phyloP scores from a whole-genome alignment of 1,140 invertebrate genomes.

The Pollicipes pollicipes region DNA sequence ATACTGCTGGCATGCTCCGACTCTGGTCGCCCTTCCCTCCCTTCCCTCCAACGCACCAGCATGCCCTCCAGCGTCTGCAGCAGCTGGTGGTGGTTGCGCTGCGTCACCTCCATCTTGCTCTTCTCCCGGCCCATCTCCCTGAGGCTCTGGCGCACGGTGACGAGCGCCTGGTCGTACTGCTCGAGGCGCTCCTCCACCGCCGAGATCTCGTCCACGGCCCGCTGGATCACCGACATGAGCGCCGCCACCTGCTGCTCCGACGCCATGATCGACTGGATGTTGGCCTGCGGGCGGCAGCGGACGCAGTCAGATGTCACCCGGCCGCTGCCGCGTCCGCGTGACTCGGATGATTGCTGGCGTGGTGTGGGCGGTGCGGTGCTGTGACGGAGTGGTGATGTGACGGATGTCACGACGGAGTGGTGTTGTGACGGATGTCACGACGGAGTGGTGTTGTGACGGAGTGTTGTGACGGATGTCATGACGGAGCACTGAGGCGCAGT shows the following conservation, averaged over 20 bases:
- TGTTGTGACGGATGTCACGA: no score
- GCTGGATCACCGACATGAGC: conserved; percentile 67
- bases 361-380: no score
- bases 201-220: conserved; percentile 54
- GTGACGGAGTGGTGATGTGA: no score
- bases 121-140: conserved; percentile 85
- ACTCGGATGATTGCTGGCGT: no score
- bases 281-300: conserved; percentile 37
- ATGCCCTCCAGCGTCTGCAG: conserved; percentile 59
- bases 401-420: no score
- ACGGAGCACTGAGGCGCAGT: no score
- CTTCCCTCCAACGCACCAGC: conserved; percentile 39
- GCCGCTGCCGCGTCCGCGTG: no score
- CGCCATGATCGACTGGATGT: conserved; percentile 66
- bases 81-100: conserved; percentile 62
- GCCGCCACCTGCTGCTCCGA: conserved; percentile 63
- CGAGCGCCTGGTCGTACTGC: conserved; percentile 56
- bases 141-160: conserved; percentile 64
- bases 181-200: conserved; percentile 51
- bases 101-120: conserved; percentile 53
- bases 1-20: no score
- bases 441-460: no score
- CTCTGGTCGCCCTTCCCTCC: no score
- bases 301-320: conserved; percentile 6
- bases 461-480: no score